Percentiles rank a stretch among this genome's conserved stretches.
These are phyloP conservation scores for Cheilosia variabilis DNA, from an alignment of 2,888 invertebrate species.

Conservation along the genomic window DNA sequence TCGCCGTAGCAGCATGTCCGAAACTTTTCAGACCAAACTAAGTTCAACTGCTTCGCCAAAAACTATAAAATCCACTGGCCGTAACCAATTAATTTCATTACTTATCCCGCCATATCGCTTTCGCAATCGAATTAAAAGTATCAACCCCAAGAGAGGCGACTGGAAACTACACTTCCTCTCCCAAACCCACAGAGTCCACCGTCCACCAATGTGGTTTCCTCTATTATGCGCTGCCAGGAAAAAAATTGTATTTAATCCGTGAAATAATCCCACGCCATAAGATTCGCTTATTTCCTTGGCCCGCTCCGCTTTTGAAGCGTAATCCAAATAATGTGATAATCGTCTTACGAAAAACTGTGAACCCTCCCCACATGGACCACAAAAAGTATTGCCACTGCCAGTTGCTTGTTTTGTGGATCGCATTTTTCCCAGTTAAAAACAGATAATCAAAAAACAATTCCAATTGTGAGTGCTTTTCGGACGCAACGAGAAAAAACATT, in stretches of 20 bases:
- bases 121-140: too few relatives aligned
- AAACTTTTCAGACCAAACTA: too few relatives aligned
- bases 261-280: constrained; percentile 5
- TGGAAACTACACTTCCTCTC: too few relatives aligned
- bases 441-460: constrained; percentile 34
- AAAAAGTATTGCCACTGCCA: constrained; percentile 19
- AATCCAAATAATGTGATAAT: constrained; percentile 44
- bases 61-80: too few relatives aligned
- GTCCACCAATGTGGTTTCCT: background rate
- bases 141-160: too few relatives aligned
- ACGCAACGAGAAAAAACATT: background rate
- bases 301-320: constrained; percentile 23
- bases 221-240: background rate
- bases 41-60: too few relatives aligned
- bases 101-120: too few relatives aligned
- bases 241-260: constrained; percentile 9
- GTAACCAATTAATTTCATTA: too few relatives aligned
- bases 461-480: background rate
- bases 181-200: too few relatives aligned
- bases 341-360: constrained; percentile 22
- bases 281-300: background rate
- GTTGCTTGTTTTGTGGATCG: background rate
- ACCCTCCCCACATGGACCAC: constrained; percentile 7
- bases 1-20: too few relatives aligned
- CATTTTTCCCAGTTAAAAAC: constrained; percentile 3